Base-by-base conservation (phyloP, 2,888 invertebrate genomes). In the Strigamia crassipes region DNA sequence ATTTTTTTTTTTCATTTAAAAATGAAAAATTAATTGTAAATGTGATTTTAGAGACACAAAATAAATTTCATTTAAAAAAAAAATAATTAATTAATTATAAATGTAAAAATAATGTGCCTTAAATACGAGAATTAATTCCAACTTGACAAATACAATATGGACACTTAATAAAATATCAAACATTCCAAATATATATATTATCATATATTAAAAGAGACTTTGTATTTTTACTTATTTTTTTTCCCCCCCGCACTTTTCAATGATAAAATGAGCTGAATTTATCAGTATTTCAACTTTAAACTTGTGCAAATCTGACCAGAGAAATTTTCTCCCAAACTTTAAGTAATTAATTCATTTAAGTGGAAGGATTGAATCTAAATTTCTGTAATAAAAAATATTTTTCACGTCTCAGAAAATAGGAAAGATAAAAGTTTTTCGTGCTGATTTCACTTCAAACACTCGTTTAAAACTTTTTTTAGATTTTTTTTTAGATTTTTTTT, bases 101-200 rank as follows among this genome's bases (percentile, higher is more conserved):
- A 27, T 23, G 9, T 61, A 21, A 61, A 61, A 61, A 61, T 23
- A 23, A 61, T 18, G 61, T 61, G 61, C 61, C 61, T 61, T 61
- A 61, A 61, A 61, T 46, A 61, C 23, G 61, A 61, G 21, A 61
- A 61, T 23, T 61, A 23, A n/a, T 61, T 61, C 61, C 61, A 61
- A 61, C 61, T 61, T 61, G 61, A 61, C 61, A 61, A 61, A 61
- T 61, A 61, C 61, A 61, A 61, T 61, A 61, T 61, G 61, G 21
- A 61, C 61, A 61, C 61, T 61, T 61, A 61, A 61, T 61, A 61
- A 61, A 61, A 61, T 61, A 61, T 61, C 61, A 61, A 61, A 61
- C 61, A 61, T 61, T 61, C 61, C 61, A 61, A 61, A 61, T 61
- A 61, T 61, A 61, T 61, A 61, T 61, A 61, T 61, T 61, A 46